Evolutionary conservation across 2,797 vertebrate genomes (phyloP), one percentile per base, ranked within the genome.

Genomic region (Neopelma chrysocephalum): DNA sequence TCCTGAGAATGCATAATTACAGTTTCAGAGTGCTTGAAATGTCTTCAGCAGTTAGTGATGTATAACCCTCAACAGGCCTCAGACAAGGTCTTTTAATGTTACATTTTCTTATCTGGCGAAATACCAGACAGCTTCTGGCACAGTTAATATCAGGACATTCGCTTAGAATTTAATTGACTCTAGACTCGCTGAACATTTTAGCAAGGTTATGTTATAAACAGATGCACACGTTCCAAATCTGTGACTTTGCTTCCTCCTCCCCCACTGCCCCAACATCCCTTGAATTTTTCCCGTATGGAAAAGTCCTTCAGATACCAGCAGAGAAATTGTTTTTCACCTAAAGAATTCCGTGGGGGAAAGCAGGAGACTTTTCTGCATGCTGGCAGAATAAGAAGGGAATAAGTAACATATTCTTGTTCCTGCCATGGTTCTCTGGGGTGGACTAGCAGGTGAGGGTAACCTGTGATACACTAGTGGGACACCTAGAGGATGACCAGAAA

Each of bases 101-200:
- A 75, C 80, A 51, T 92, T 78, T 94, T 96, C 90, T 95, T 94
- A 94, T 94, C 87, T 97, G 96, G 93, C 70, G 2, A 93, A 95
- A 86, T 94, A 94, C 89, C 94, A 96, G 96, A 95, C 96, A 96
- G 89, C 80, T 96, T 88, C 90, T 96, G 94, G 94, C 96, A 95
- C 88, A 83, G 61, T 75, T 85, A 93, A 50, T 97, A 94, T 70
- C 86, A 90, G 92, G 96, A 96, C 89, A 84, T 93, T 96, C 50
- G 17, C 73, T 89, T 88, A 40, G 88, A 87, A 95, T 96, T 95
- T 96, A 95, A 95, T 96, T 96, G 89, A 91, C 94, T 96, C 78
- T 94, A 62, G 51, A 71, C 87, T 94, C 7, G 17, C 87, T 86
- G 94, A 96, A 95, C 70, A 72, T 91, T 96, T 96, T 84, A 95